Percentiles rank a stretch among this genome's conserved stretches.
phyloP scores from a whole-genome alignment of 2,888 invertebrate species.

The Drosophila mulleri region DNA sequence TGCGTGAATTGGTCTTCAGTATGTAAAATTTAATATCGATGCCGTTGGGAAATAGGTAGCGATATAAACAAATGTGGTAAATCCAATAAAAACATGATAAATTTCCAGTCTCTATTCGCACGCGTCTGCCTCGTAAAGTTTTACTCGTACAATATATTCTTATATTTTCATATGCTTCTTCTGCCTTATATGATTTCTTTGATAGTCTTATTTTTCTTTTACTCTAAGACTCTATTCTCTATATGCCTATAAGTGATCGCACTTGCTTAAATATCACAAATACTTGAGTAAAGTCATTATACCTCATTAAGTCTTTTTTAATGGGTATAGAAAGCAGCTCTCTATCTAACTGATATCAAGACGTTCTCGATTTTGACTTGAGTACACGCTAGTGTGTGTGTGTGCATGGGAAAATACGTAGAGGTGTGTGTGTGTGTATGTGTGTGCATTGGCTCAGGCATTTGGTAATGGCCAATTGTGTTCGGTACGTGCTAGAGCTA shows the following conservation, averaged over 20 bases:
- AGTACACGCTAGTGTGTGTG: background rate
- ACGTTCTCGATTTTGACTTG: constrained; percentile 14
- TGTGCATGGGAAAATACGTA: too few species aligned
- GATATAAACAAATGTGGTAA: too few species aligned
- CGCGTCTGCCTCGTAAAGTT: too few species aligned
- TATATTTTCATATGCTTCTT: background rate
- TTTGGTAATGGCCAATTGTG: constrained; percentile 68
- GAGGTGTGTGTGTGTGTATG: constrained; percentile 5
- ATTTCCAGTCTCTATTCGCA: too few species aligned
- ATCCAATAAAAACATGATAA: too few species aligned
- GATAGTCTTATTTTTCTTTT: background rate
- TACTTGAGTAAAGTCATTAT: background rate
- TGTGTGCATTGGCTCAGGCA: constrained; percentile 44
- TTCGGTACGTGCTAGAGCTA: constrained; percentile 61
- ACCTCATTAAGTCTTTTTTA: background rate
- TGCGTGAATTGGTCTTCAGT: too few species aligned
- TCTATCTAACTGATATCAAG: constrained; percentile 46
- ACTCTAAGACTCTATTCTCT: background rate
- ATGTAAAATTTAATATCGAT: too few species aligned
- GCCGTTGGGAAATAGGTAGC: too few species aligned
- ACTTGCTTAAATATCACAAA: too few species aligned
- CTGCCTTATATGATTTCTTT: background rate
- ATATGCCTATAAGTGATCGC: background rate
- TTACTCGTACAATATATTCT: background rate
- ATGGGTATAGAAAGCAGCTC: constrained; percentile 6